Evolutionary conservation across 1,140 invertebrate genomes (phyloP), one percentile per base, ranked within the genome.

Genomic region (Ceratitis capitata): DNA sequence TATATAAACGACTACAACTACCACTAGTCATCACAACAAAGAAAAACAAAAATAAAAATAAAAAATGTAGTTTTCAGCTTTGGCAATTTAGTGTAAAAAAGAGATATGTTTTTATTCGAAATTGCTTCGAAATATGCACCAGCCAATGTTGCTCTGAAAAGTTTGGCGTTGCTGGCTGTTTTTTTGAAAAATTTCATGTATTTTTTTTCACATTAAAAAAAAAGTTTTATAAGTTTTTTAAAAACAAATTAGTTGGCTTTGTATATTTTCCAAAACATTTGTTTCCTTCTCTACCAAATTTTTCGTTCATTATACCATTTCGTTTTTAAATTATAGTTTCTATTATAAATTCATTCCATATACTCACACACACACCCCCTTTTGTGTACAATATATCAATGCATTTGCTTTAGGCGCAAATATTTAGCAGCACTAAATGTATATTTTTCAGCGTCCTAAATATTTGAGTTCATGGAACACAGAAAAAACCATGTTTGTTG

Each of bases 31-130:
- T 29, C 47, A 35, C 49, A 56, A 78, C 26, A 85, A 35, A 47
- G n/a, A 32, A 87, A 64, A 83, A 56, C 53, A 86, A 82, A 85
- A 58, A 87, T 86, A 87, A 64, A 56, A 85, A 84, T 85, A 87
- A 85, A n/a, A 51, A 56, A 86, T 82, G 82, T 74, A 84, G 53
- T 47, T 39, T 64, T 61, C 83, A 14, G 56, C 69, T 23, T 45
- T 78, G n/a, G 35, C 69, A 78, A 78, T 78, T 84, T 84, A 61
- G 12, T 45, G 32, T 45, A 10, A 84, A 84, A 23, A 84, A 84
- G 19, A 56, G 19, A 61, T 26, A 39, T 5, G 64, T n/a, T 45
- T 26, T 29, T 84, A 45, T 58, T 84, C 35, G 51, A 29, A 39
- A 58, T 16, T 32, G 32, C 61, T 29, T 23, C 69, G 7, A 45